Evolutionary conservation across 92 coral and sea anemone genomes (phyloP), one percentile per base, ranked within the genome.

Genomic region (Parazoanthus swiftii): DNA sequence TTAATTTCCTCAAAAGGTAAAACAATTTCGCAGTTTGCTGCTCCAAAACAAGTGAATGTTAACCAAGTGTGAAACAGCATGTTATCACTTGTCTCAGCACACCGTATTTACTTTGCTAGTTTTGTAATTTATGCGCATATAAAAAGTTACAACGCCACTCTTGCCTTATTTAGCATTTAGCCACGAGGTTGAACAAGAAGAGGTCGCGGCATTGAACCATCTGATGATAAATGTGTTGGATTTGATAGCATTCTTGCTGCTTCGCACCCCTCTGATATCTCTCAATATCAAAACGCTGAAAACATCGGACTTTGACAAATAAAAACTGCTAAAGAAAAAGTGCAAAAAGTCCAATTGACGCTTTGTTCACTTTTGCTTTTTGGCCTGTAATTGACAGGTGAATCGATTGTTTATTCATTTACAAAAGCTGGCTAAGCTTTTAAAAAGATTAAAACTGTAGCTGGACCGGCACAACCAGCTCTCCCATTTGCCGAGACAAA

Each of bases 71-170:
- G 83, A 79, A 79, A 42, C 83, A 79, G 67, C 63, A 26, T 51
- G 82, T 79, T 43, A 18, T 44, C 82, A 29, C 86, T 83, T 56
- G 39, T 20, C 43, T 43, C 36, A 68, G 18, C 51, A n/a, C 29
- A 13, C 38, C 21, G 7, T 16, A 35, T 8, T 66, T 39, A 37
- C 16, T n/a, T 79, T 44, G 16, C 35, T 80, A 5, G 29, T 42
- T 18, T 14, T 44, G 67, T 68, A 84, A 84, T 84, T 70, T 84
- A 84, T 84, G 87, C 87, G 87, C 87, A 83, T 84, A 84, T 29
- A 18, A 67, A 68, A 70, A 44, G 25, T 44, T 20, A 18, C 7
- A 63, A 14, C 3, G 70, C 26, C 25, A 23, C 25, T 63, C 21
- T 63, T 63, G 8, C 70, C 70, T 63, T 63, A 63, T 63, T 63